phyloP scores from a whole-genome alignment of 2,888 invertebrate species.

The Erebia epiphron region DNA sequence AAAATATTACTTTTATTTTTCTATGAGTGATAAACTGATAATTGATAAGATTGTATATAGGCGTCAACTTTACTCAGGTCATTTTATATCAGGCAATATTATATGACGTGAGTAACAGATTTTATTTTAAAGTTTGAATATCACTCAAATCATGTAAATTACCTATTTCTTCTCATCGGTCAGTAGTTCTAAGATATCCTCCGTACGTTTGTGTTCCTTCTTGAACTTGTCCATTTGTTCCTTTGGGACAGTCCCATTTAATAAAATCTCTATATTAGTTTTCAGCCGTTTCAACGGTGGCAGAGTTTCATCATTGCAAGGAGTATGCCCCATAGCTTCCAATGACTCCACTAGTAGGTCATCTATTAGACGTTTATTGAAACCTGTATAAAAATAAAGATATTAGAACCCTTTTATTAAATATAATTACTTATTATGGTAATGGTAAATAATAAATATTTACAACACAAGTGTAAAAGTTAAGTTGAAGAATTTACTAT shows the following conservation, averaged over 20 bases:
- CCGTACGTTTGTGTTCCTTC: constrained; percentile 88
- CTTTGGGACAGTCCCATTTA: constrained; percentile 91
- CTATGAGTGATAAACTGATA: background rate
- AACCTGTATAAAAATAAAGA: constrained; percentile 63
- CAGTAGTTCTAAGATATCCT: constrained; percentile 90
- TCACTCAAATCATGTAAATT: constrained; percentile 15
- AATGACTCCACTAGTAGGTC: constrained; percentile 91
- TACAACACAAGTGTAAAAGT: background rate
- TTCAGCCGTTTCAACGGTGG: constrained; percentile 86
- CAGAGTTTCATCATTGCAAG: constrained; percentile 83
- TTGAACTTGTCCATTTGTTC: constrained; percentile 90
- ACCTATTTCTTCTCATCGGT: constrained; percentile 73
- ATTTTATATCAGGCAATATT: background rate
- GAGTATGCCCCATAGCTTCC: constrained; percentile 87
- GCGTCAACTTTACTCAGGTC: background rate
- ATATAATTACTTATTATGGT: background rate
- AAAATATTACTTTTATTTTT: background rate
- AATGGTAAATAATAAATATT: background rate
- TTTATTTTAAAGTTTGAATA: background rate
- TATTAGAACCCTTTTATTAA: constrained; percentile 30
- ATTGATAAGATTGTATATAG: background rate
- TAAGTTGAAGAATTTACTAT: background rate
- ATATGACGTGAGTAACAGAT: background rate
- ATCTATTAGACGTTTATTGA: constrained; percentile 89
- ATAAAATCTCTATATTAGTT: constrained; percentile 88